phyloP scores from a whole-genome alignment of 2,888 invertebrate species.

The Drosophila pseudotalamancana region DNA sequence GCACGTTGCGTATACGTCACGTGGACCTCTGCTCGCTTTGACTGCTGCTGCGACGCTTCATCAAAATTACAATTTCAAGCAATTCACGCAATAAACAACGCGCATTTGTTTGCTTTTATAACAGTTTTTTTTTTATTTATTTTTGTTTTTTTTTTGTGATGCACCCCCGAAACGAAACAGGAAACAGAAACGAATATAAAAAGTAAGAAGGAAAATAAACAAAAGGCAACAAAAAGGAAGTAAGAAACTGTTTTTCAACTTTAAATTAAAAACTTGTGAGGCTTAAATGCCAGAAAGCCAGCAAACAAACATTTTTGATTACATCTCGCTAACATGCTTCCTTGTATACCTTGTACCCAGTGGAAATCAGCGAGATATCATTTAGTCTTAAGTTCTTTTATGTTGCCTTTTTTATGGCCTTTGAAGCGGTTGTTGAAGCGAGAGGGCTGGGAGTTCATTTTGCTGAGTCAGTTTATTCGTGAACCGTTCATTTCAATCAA shows the following conservation, averaged over 20 bases:
- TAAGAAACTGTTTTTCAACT: no score
- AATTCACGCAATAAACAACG: slow-evolving; percentile 2
- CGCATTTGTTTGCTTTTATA: neutral
- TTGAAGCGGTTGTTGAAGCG: no score
- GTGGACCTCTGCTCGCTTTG: slow-evolving; percentile 34
- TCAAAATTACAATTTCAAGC: slow-evolving; percentile 33
- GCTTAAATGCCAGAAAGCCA: no score
- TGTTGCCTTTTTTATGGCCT: neutral
- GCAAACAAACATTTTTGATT: no score
- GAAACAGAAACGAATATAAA: neutral
- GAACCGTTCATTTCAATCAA: no score
- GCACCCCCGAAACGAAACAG: neutral
- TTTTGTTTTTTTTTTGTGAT: no score
- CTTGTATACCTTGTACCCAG: neutral
- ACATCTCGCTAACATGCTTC: neutral
- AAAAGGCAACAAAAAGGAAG: no score
- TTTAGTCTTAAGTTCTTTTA: neutral
- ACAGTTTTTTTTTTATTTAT: no score
- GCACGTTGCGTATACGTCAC: slow-evolving; percentile 70
- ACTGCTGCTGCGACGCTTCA: slow-evolving; percentile 36
- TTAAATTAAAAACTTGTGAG: no score
- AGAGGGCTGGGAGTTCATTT: no score
- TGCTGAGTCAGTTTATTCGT: no score
- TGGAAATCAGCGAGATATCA: slow-evolving; percentile 4
- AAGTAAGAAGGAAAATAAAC: no score